Evolutionary conservation across 2,888 invertebrate genomes (phyloP).

Genomic region (Troides oblongomaculatus): DNA sequence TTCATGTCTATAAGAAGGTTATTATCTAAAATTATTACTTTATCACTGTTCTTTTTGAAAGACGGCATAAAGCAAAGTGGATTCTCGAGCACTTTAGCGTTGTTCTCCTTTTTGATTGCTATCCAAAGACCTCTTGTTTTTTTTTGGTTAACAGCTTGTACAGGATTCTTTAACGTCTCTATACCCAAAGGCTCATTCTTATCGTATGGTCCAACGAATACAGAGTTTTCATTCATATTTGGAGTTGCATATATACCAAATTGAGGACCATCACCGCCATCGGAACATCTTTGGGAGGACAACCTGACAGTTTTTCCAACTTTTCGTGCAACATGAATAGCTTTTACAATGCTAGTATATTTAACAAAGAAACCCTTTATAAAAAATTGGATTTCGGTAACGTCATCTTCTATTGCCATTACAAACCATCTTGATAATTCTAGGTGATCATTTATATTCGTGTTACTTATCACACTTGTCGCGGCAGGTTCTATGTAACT

Average conservation of each 20-base stretch:
- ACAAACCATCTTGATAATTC: conserved; percentile 76
- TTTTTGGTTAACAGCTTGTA: conserved; percentile 37
- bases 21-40: conserved; percentile 40
- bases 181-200: conserved; percentile 61
- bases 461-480: not conserved
- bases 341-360: conserved; percentile 70
- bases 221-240: conserved; percentile 52
- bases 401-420: conserved; percentile 77
- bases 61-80: conserved; percentile 60
- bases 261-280: conserved; percentile 46
- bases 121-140: conserved; percentile 68
- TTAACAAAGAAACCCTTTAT: conserved; percentile 76
- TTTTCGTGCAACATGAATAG: conserved; percentile 69
- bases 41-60: conserved; percentile 27
- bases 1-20: conserved; percentile 8
- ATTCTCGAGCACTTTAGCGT: conserved; percentile 62
- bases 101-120: conserved; percentile 61
- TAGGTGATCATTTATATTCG: not conserved
- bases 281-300: conserved; percentile 55
- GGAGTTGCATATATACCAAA: conserved; percentile 74
- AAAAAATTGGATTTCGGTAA: conserved; percentile 74
- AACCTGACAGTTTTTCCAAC: conserved; percentile 73
- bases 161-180: conserved; percentile 56
- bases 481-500: not conserved
- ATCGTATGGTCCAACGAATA: conserved; percentile 72